Conservation (phyloP, 2,888 invertebrate species). For the Octonoba sinensis region DNA sequence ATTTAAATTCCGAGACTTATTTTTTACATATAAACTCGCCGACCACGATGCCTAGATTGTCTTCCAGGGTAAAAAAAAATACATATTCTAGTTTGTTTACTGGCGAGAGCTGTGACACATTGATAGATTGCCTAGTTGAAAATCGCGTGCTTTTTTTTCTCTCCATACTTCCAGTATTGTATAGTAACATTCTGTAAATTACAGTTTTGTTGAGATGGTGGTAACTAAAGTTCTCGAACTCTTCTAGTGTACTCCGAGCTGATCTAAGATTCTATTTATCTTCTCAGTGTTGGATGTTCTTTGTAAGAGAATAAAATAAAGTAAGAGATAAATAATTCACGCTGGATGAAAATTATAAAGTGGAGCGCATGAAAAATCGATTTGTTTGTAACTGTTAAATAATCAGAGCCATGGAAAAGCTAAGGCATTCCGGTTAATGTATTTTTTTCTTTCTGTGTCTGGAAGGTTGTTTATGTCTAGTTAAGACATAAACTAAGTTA, state of each 20-base stretch:
- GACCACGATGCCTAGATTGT: slow-evolving; percentile 17
- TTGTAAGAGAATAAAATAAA: too few species aligned
- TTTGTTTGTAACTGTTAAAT: too few species aligned
- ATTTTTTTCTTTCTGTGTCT: too few species aligned
- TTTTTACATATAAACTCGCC: slow-evolving; percentile 6
- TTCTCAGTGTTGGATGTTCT: neutral
- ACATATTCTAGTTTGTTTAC: slow-evolving; percentile 36
- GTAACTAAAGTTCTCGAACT: neutral
- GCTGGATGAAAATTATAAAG: too few species aligned
- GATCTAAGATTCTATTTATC: slow-evolving; percentile 4
- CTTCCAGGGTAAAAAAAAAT: neutral
- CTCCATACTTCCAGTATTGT: neutral
- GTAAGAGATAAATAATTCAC: too few species aligned
- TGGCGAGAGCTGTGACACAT: slow-evolving; percentile 33
- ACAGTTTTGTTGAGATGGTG: neutral
- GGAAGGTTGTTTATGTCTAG: too few species aligned
- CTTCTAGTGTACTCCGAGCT: neutral
- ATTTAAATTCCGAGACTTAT: slow-evolving; percentile 42
- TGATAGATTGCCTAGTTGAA: slow-evolving; percentile 40
- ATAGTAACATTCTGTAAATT: slow-evolving; percentile 2
- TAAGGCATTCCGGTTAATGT: too few species aligned
- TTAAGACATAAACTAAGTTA: too few species aligned
- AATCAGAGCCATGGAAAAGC: too few species aligned
- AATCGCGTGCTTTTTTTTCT: slow-evolving; percentile 5
- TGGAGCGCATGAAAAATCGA: too few species aligned